Evolutionary conservation across 92 coral and sea anemone genomes (phyloP).

Genomic region (Phenganax marumi): DNA sequence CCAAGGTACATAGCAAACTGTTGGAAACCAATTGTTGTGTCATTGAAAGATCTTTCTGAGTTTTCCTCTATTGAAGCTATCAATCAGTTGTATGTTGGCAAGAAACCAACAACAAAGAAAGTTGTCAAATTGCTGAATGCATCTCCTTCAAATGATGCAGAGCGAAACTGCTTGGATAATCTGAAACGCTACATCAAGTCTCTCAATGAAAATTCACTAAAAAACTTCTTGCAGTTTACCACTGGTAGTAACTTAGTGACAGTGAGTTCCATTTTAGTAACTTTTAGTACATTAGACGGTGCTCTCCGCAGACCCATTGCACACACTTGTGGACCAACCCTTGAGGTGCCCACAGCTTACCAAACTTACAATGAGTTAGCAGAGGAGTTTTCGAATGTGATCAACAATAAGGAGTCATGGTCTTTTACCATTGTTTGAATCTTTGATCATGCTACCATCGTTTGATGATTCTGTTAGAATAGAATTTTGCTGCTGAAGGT

Average conservation of each 20-base stretch:
- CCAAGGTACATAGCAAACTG: constrained; percentile 32
- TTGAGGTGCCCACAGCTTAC: constrained; percentile 33
- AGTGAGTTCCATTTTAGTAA: constrained; percentile 11
- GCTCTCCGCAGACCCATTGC: constrained; percentile 36
- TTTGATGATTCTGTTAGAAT: no score
- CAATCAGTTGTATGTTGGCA: constrained; percentile 18
- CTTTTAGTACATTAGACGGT: constrained; percentile 24
- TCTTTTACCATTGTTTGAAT: constrained; percentile 2
- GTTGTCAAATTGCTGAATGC: constrained; percentile 29
- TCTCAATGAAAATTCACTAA: constrained; percentile 15
- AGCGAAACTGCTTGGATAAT: constrained; percentile 29
- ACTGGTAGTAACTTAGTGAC: constrained; percentile 33
- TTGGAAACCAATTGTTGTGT: constrained; percentile 30
- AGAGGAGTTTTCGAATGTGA: not conserved
- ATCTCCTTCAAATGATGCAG: constrained; percentile 14
- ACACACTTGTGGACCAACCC: constrained; percentile 42
- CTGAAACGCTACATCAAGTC: constrained; percentile 31
- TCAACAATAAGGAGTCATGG: not conserved
- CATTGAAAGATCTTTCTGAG: constrained; percentile 14
- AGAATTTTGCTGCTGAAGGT: no score
- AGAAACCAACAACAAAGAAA: constrained; percentile 23
- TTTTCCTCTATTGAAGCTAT: constrained; percentile 16
- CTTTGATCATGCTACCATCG: no score
- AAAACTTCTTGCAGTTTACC: constrained; percentile 29
- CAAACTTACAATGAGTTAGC: constrained; percentile 9